Percentiles rank a stretch among this genome's conserved stretches.
These are phyloP conservation scores for Cydia amplana DNA, from an alignment of 1,140 invertebrate species.

Conservation along the genomic window DNA sequence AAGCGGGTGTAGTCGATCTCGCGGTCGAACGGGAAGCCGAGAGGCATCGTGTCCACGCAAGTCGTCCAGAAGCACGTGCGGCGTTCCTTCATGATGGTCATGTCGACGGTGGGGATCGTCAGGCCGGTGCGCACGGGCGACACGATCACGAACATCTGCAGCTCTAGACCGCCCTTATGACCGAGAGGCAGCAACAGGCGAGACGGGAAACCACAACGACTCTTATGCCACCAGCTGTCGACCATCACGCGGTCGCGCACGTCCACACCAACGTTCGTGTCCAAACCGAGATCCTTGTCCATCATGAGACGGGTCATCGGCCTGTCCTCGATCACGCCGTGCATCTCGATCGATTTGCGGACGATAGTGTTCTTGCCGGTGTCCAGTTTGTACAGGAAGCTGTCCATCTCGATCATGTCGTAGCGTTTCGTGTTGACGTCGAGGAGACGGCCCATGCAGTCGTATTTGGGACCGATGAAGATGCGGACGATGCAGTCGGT, in stretches of 20 bases:
- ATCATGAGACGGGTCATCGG: conserved; percentile 58
- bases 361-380: conserved; percentile 83
- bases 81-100: conserved; percentile 66
- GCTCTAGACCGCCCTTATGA: conserved; percentile 79
- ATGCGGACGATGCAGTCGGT: conserved; percentile 80
- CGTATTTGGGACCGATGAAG: conserved; percentile 82
- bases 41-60: conserved; percentile 79
- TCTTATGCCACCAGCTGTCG: conserved; percentile 79
- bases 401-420: conserved; percentile 84
- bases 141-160: conserved; percentile 82
- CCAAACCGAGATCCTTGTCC: conserved; percentile 68
- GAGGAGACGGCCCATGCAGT: conserved; percentile 76
- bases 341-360: conserved; percentile 68
- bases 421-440: conserved; percentile 81
- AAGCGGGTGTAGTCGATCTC: conserved; percentile 80
- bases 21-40: conserved; percentile 86
- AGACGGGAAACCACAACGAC: conserved; percentile 81
- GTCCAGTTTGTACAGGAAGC: conserved; percentile 82
- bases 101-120: conserved; percentile 52
- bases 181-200: conserved; percentile 84
- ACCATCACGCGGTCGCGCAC: conserved; percentile 66
- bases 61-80: conserved; percentile 79
- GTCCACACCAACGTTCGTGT: conserved; percentile 46
- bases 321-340: conserved; percentile 63
- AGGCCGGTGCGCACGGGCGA: conserved; percentile 55